phyloP scores from a whole-genome alignment of 1,140 invertebrate genomes.

The Olivierus martensii region DNA sequence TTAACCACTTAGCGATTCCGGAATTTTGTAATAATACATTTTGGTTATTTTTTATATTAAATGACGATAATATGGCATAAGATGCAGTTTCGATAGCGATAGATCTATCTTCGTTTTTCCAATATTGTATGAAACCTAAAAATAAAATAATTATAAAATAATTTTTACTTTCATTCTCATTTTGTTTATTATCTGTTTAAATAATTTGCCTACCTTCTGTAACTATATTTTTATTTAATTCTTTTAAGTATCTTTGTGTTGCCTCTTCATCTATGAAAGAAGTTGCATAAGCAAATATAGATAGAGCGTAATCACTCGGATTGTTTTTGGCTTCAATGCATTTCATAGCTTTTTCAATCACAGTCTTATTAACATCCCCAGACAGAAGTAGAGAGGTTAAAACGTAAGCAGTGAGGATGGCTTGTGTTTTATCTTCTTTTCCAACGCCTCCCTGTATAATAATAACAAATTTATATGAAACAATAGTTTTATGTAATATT shows the following conservation, averaged over 20 bases:
- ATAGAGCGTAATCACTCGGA: neutral
- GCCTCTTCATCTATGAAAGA: neutral
- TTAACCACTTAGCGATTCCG: constrained; percentile 51
- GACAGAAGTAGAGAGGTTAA: neutral
- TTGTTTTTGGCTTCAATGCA: neutral
- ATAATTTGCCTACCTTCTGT: neutral
- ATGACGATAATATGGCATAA: constrained; percentile 49
- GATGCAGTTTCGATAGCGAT: constrained; percentile 58
- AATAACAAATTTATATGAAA: no score
- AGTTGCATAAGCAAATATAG: neutral
- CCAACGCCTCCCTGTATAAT: constrained; percentile 20
- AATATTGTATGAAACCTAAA: neutral
- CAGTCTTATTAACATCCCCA: neutral
- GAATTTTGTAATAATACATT: constrained; percentile 40
- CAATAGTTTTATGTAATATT: no score
- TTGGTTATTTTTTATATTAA: no score
- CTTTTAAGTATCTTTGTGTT: neutral
- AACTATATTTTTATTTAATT: neutral
- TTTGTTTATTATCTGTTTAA: no score
- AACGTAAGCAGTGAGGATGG: neutral
- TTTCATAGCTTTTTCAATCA: neutral
- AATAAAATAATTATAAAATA: neutral
- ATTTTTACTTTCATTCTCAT: no score
- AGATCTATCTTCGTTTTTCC: neutral
- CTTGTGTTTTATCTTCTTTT: constrained; percentile 20